Conservation (phyloP, 2,113 vertebrate species). For the Hemichromis elongatus region DNA sequence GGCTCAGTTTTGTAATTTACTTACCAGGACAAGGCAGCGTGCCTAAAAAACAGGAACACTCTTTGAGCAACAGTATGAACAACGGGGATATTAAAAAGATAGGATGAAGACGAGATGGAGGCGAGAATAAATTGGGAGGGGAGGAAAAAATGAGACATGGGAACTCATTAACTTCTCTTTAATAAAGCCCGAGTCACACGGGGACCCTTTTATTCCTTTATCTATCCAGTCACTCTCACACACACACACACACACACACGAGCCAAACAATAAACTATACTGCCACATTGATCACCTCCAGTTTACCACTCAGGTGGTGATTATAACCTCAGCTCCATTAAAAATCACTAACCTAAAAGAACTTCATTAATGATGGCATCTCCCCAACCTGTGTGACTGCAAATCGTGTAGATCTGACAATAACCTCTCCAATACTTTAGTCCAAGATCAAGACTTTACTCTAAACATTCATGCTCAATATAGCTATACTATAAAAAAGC, state of each 20-base stretch:
- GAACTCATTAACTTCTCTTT: conserved; percentile 75
- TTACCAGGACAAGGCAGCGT: conserved; percentile 20
- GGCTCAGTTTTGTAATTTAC: conserved; percentile 38
- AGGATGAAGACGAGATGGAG: conserved; percentile 26
- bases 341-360: conserved; percentile 5
- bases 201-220: conserved; percentile 60
- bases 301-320: conserved; percentile 16
- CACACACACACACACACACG: not conserved
- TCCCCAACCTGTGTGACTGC: not conserved
- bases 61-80: conserved; percentile 12
- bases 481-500: not conserved
- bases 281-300: conserved; percentile 10
- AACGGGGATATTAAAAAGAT: conserved; percentile 17
- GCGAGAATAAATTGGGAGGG: conserved; percentile 45
- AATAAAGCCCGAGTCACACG: conserved; percentile 64
- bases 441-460: not conserved
- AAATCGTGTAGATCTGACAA: not conserved
- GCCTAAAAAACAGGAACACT: conserved; percentile 12
- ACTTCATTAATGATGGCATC: not conserved
- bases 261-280: conserved; percentile 1
- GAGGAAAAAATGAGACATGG: conserved; percentile 54
- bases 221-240: conserved; percentile 16
- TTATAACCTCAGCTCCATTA: not conserved
- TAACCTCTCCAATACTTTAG: not conserved
- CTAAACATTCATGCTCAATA: conserved; percentile 13